Conservation (phyloP, 2,888 invertebrate genomes). For the Diploptera punctata region DNA sequence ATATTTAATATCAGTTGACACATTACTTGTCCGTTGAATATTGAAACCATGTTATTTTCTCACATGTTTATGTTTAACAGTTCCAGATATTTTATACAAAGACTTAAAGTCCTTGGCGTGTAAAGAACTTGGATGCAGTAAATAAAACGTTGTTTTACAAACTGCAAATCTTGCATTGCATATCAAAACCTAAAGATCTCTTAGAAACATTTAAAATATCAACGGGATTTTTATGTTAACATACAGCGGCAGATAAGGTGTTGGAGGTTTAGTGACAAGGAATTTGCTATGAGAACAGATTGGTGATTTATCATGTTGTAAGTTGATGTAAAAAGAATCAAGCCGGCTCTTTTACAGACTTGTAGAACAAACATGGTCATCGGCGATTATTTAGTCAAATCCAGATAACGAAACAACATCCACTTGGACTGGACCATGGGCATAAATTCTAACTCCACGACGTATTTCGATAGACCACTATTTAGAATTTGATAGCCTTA, state of each 20-base stretch:
- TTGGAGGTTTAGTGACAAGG: slow-evolving; percentile 6
- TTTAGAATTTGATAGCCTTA: slow-evolving; percentile 23
- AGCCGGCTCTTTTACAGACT: not conserved
- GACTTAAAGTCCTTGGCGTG: too few species aligned
- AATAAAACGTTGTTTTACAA: not conserved
- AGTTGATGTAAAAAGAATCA: not conserved
- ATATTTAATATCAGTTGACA: too few species aligned
- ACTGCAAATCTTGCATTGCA: not conserved
- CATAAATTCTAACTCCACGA: not conserved
- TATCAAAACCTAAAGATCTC: not conserved
- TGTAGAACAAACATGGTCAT: slow-evolving; percentile 12
- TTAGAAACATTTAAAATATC: not conserved
- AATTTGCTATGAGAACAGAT: slow-evolving; percentile 9
- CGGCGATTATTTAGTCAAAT: slow-evolving; percentile 2
- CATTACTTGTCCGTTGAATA: too few species aligned
- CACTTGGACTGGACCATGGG: not conserved
- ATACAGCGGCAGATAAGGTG: slow-evolving; percentile 11
- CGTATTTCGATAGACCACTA: slow-evolving; percentile 1
- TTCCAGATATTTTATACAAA: too few species aligned
- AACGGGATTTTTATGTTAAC: not conserved
- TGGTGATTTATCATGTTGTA: slow-evolving; percentile 14
- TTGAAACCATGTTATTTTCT: too few species aligned
- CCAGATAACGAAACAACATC: not conserved
- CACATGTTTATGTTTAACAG: too few species aligned
- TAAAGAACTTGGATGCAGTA: not conserved